Evolutionary conservation across 2,888 invertebrate species (phyloP).

Genomic region (Trachelus troglodyta): DNA sequence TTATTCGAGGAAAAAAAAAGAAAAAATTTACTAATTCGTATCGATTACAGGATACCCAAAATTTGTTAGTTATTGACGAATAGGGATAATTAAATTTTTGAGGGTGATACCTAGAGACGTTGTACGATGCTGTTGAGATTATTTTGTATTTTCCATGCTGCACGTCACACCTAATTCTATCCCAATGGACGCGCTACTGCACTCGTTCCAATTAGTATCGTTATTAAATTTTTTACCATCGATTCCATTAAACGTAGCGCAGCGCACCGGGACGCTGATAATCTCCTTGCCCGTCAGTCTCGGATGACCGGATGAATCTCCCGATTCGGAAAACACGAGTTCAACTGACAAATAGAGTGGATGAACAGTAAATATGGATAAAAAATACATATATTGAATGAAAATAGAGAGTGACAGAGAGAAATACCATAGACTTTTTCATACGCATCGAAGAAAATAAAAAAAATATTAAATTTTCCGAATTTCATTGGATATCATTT

Average conservation of each 20-base stretch:
- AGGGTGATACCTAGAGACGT: neutral
- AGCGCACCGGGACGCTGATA: constrained; percentile 33
- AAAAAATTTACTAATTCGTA: neutral
- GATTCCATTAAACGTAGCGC: constrained; percentile 38
- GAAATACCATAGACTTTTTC: constrained; percentile 21
- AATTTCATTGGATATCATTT: neutral
- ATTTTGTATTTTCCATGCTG: neutral
- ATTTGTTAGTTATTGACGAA: neutral
- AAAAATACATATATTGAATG: constrained; percentile 24
- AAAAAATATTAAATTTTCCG: neutral
- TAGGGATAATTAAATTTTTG: neutral
- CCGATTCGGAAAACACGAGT: constrained; percentile 2
- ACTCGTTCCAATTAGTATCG: constrained; percentile 47
- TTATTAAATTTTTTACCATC: constrained; percentile 44
- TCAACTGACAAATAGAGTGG: neutral
- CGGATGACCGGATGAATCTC: constrained; percentile 6
- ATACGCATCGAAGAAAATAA: neutral
- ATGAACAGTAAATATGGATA: neutral
- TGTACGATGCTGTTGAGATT: neutral
- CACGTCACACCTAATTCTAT: neutral
- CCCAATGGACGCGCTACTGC: constrained; percentile 3
- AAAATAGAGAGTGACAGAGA: constrained; percentile 17
- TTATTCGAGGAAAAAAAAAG: neutral
- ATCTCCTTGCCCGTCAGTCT: constrained; percentile 29
- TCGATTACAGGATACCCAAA: neutral